These are phyloP conservation scores for Scylla paramamosain DNA, from an alignment of 1,140 invertebrate species.

Conservation along the genomic window DNA sequence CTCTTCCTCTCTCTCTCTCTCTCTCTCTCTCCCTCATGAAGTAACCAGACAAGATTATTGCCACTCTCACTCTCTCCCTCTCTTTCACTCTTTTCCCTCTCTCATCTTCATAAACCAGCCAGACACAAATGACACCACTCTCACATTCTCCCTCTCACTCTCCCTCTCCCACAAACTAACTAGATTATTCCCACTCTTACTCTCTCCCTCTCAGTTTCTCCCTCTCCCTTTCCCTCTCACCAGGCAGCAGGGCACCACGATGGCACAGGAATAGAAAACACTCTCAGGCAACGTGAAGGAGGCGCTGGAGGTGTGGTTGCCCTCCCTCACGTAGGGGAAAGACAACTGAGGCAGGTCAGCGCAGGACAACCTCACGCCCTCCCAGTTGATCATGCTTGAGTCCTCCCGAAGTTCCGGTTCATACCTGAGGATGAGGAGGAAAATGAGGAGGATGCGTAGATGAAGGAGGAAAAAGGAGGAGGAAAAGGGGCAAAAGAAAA, in stretches of 20 bases:
- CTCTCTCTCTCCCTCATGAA: no score
- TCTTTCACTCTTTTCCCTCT: no score
- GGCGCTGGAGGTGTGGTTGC: not conserved
- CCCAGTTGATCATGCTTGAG: conserved; percentile 59
- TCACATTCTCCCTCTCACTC: no score
- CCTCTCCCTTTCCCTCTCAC: conserved; percentile 24
- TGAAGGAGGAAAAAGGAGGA: not conserved
- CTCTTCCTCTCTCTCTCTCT: no score
- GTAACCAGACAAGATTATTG: no score
- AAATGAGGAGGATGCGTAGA: not conserved
- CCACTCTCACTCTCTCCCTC: no score
- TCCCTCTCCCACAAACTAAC: no score
- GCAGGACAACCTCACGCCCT: conserved; percentile 39
- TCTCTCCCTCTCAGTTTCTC: no score
- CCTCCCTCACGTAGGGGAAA: not conserved
- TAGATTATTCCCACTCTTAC: no score
- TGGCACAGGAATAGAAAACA: conserved; percentile 64
- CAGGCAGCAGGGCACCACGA: conserved; percentile 66
- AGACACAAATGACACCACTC: no score
- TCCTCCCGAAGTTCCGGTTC: conserved; percentile 48
- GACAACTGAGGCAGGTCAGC: not conserved
- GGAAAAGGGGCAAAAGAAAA: not conserved
- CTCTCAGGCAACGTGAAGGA: conserved; percentile 50
- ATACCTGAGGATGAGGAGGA: conserved; percentile 29
- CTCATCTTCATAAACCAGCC: no score